These are phyloP conservation scores for Genyomyrus donnyi DNA, from an alignment of 2,113 vertebrate genomes.

Conservation along the genomic window DNA sequence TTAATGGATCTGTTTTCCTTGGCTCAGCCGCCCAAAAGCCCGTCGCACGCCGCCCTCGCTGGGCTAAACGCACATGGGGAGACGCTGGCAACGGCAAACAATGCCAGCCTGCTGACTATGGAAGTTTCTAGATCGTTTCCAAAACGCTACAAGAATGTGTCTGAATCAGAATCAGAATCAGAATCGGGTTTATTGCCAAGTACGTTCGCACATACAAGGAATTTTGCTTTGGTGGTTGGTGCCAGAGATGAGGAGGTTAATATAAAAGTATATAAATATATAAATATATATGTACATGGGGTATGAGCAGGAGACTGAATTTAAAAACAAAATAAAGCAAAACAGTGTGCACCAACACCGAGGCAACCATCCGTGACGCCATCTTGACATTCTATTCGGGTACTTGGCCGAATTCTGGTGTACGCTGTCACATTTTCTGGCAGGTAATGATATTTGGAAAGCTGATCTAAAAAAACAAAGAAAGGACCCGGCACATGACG, in stretches of 20 bases:
- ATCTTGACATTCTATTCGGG: background rate
- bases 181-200: no score
- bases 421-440: background rate
- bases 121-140: background rate
- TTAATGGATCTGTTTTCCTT: constrained; percentile 17
- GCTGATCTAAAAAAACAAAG: background rate
- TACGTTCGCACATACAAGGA: no score
- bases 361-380: no score
- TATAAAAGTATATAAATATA: no score
- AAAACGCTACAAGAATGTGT: background rate
- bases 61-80: background rate
- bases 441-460: background rate
- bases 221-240: no score
- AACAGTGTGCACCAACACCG: no score
- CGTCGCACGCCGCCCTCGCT: no score
- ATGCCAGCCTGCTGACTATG: background rate
- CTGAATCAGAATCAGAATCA: no score
- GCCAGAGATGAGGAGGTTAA: no score
- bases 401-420: background rate
- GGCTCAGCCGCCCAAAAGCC: background rate
- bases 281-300: no score
- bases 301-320: no score
- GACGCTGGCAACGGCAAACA: background rate
- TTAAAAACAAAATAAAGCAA: no score
- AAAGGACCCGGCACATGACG: background rate